Percentiles rank a stretch among this genome's conserved stretches.
phyloP scores from a whole-genome alignment of 2,113 vertebrate genomes.

The Chionodraco myersi region DNA sequence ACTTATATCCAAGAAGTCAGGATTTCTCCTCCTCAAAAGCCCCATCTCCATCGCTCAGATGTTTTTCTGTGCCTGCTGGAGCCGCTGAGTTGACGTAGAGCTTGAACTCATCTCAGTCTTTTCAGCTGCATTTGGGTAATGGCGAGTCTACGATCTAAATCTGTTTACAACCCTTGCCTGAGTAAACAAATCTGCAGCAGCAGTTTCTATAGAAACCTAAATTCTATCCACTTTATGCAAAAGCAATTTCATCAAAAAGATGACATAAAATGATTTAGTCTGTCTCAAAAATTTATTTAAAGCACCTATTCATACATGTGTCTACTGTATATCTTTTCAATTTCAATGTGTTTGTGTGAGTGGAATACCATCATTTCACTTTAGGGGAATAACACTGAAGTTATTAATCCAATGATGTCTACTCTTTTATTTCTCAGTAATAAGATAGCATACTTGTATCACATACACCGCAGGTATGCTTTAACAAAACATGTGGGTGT shows the following conservation, averaged over 20 bases:
- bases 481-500: slow-evolving; percentile 7
- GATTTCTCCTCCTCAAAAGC: background rate
- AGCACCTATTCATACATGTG: background rate
- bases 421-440: background rate
- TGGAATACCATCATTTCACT: background rate
- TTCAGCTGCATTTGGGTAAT: background rate
- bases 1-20: background rate
- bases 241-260: background rate
- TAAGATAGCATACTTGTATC: background rate
- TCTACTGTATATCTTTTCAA: background rate
- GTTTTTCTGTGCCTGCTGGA: background rate
- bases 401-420: background rate
- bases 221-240: background rate
- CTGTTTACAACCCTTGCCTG: background rate
- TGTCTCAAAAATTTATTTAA: background rate
- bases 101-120: background rate
- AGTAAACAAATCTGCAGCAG: slow-evolving; percentile 1
- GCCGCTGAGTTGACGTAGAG: slow-evolving; percentile 11
- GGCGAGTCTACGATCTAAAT: background rate
- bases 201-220: slow-evolving; percentile 24
- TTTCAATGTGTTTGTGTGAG: background rate
- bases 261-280: background rate
- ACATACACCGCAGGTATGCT: background rate
- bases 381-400: background rate
- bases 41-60: background rate